These are phyloP conservation scores for Liopterus haemorrhoidalis DNA, from an alignment of 2,888 invertebrate genomes.

Conservation along the genomic window DNA sequence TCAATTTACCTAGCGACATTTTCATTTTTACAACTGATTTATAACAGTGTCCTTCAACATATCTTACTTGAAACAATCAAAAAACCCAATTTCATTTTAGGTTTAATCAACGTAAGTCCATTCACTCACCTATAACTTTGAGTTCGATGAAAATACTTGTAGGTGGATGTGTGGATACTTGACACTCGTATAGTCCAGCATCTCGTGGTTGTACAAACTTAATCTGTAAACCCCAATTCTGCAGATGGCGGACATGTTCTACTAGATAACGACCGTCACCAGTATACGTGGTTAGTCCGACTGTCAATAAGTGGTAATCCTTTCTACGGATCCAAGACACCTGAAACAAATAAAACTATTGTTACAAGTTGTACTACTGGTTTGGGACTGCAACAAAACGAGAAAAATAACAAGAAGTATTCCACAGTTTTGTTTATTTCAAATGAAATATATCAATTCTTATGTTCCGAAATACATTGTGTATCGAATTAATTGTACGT, in stretches of 20 bases:
- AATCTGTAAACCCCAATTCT: constrained; percentile 60
- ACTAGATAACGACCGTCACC: constrained; percentile 62
- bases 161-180: constrained; percentile 75
- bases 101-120: neutral
- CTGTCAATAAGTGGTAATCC: constrained; percentile 64
- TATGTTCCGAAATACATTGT: too few species aligned
- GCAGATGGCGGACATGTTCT: constrained; percentile 56
- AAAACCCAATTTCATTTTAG: too few species aligned
- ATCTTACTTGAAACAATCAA: too few species aligned
- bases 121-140: constrained; percentile 63
- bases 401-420: too few species aligned
- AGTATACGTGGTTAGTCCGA: constrained; percentile 62
- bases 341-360: constrained; percentile 39
- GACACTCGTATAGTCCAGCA: constrained; percentile 71
- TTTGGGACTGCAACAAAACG: too few species aligned
- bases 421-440: too few species aligned
- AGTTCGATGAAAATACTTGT: constrained; percentile 69
- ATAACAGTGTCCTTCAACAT: too few species aligned
- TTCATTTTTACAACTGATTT: too few species aligned
- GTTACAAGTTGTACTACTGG: too few species aligned
- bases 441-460: too few species aligned
- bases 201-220: constrained; percentile 66
- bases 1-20: too few species aligned
- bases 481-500: too few species aligned
- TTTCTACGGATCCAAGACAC: constrained; percentile 67